phyloP scores from a whole-genome alignment of 2,113 vertebrate genomes.

The Anoura caudifer region DNA sequence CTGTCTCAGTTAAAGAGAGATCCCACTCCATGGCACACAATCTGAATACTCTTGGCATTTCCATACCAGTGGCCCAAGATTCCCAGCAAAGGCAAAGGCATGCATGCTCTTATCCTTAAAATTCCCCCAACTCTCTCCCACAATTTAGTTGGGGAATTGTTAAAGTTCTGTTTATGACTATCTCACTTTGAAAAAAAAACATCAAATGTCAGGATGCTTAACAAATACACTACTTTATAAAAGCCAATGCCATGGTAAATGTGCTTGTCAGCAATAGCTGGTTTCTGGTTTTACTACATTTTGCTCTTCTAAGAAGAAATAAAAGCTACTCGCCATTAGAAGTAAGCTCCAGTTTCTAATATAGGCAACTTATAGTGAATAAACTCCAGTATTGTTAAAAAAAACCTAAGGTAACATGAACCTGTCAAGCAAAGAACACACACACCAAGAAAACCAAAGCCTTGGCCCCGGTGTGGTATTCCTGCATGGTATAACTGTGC shows the following conservation, averaged over 20 bases:
- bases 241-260: neutral
- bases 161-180: neutral
- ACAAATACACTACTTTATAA: neutral
- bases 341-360: neutral
- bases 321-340: neutral
- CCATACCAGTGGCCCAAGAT: neutral
- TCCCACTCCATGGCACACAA: too few relatives aligned
- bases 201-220: neutral
- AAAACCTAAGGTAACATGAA: neutral
- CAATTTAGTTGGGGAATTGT: neutral
- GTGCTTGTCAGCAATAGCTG: neutral
- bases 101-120: neutral
- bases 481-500: neutral
- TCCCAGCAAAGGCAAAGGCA: neutral
- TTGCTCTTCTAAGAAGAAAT: neutral
- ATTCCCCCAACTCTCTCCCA: neutral
- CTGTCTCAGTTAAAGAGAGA: neutral
- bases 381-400: neutral
- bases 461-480: neutral
- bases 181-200: neutral
- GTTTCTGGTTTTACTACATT: neutral
- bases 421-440: neutral
- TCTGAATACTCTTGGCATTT: neutral
- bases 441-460: neutral
- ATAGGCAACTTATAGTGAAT: neutral